Base-by-base conservation (phyloP, 2,888 invertebrate species). In the Heliconius erato region DNA sequence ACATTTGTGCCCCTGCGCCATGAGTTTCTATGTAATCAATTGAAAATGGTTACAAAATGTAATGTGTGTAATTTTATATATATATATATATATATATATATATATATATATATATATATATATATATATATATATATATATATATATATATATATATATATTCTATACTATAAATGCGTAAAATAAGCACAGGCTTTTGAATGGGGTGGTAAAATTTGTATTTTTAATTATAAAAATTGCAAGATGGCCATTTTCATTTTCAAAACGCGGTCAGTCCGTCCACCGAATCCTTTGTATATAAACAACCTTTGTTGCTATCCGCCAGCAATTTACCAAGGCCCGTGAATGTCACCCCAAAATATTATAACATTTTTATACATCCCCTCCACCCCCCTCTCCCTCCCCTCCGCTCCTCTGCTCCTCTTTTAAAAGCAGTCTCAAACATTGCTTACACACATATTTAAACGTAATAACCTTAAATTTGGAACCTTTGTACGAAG, bases 401-500 rank as follows among this genome's bases (percentile, higher is more conserved):
- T 9, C 23, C 19, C 54, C 9, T 7, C 23, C 5, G 40, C 23
- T 19, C 54, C 2, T 19, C 54, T 23, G 54, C 54, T 54, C 23
- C 23, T 54, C 54, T 54, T 54, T 82, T 85, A 78, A 68, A 85
- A 84, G 84, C 86, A 82, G 84, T 88, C 87, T 87, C 87, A 87
- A 89, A 86, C 86, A 82, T 88, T 86, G 87, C 86, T 87, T 85
- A 83, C 85, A 87, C 87, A 87, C 89, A 87, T 85, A 87, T 87
- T 89, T 86, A 86, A 86, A 84, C 85, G 86, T 86, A 88, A 89
- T 88, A 89, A 89, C 89, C 87, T 85, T 86, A 88, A 88, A 89
- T 88, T 88, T 85, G 85, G 88, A 88, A 54, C 54, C 89, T 90
- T 90, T 91, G 91, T 90, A 88, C 88, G 88, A 88, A 87, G 89